phyloP scores from a whole-genome alignment of 35 echinoderm and acorn worm species.

The Nesometra sesokonis region DNA sequence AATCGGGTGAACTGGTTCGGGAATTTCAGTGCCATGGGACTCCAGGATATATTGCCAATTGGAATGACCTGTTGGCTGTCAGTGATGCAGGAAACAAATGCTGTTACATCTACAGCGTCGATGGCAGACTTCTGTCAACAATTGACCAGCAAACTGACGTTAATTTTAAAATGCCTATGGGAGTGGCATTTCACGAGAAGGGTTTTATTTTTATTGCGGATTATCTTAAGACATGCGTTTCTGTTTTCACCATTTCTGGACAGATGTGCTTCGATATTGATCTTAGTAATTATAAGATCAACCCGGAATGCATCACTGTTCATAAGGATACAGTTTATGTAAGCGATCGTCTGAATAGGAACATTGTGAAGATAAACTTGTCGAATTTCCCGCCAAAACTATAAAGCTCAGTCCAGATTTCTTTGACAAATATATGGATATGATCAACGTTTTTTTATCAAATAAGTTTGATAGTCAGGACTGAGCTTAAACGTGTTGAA shows the following conservation, averaged over 20 bases:
- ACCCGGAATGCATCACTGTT: not conserved
- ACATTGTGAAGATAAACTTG: not conserved
- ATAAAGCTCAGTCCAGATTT: too few species aligned
- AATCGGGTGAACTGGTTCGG: not conserved
- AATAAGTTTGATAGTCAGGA: too few species aligned
- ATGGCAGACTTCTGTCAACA: not conserved
- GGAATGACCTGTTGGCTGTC: not conserved
- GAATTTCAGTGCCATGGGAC: not conserved
- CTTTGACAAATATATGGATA: too few species aligned
- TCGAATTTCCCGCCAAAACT: not conserved
- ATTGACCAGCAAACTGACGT: not conserved
- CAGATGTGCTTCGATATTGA: not conserved
- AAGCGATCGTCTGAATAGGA: not conserved
- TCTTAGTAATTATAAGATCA: not conserved
- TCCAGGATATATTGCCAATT: not conserved
- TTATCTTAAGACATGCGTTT: not conserved
- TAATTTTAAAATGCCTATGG: not conserved
- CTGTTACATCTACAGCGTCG: not conserved
- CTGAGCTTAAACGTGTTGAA: too few species aligned
- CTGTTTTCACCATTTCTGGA: not conserved
- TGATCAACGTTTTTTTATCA: too few species aligned
- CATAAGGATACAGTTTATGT: not conserved
- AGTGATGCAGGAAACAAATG: not conserved
- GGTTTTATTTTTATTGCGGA: not conserved
- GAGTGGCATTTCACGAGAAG: not conserved